A percentile compares a stretch with the other conserved stretches of the same genome.
Evolutionary conservation across 1,140 invertebrate genomes (phyloP).

Genomic region (Latrodectus geometricus): DNA sequence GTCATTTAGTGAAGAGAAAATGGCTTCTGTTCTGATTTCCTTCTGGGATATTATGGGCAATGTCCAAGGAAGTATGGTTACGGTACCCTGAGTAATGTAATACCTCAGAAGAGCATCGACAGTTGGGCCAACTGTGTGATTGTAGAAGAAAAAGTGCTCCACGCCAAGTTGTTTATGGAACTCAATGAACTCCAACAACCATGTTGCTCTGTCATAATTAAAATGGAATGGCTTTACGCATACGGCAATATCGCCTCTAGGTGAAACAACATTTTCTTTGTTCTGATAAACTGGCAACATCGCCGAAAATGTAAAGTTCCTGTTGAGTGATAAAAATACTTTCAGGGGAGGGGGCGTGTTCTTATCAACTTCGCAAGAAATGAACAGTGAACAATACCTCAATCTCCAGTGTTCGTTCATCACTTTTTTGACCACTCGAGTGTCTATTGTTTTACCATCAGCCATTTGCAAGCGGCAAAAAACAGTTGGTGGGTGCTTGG

Average conservation of each 20-base stretch:
- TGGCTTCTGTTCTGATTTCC: conserved; percentile 90
- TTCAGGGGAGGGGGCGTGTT: conserved; percentile 23
- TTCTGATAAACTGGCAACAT: conserved; percentile 70
- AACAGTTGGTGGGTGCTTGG: conserved; percentile 81
- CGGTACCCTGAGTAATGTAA: conserved; percentile 77
- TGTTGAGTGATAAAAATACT: conserved; percentile 66
- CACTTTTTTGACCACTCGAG: conserved; percentile 72
- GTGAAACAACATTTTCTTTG: conserved; percentile 44
- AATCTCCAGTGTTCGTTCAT: conserved; percentile 95
- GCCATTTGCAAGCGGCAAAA: conserved; percentile 82
- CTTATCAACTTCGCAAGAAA: conserved; percentile 77
- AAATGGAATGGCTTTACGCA: conserved; percentile 95
- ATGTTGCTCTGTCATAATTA: conserved; percentile 79
- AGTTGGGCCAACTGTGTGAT: conserved; percentile 82
- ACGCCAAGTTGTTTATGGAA: conserved; percentile 87
- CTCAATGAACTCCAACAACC: conserved; percentile 92
- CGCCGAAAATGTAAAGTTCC: conserved; percentile 72
- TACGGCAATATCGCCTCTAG: conserved; percentile 76
- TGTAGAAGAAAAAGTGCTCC: conserved; percentile 91
- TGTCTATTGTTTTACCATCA: conserved; percentile 64
- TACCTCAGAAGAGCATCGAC: conserved; percentile 79
- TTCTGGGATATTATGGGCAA: conserved; percentile 87
- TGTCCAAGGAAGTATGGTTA: conserved; percentile 85
- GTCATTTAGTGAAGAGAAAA: conserved; percentile 92
- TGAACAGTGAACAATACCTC: conserved; percentile 90